These are phyloP conservation scores for Alcis repandata DNA, from an alignment of 2,888 invertebrate species.

Conservation along the genomic window DNA sequence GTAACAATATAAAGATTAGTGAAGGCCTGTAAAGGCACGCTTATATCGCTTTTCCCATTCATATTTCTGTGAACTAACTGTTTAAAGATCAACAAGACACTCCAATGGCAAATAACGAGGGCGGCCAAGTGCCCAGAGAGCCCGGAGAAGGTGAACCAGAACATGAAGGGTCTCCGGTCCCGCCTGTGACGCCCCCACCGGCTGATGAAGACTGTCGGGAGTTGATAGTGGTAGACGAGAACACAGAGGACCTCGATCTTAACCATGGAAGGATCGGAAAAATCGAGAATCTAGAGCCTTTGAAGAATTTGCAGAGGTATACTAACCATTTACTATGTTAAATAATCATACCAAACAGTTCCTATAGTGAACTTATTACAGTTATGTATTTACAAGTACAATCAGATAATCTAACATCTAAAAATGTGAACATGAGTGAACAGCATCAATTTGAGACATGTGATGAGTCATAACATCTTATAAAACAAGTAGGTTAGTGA, in stretches of 20 bases:
- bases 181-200: conserved; percentile 65
- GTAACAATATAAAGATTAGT: conserved; percentile 4
- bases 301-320: conserved; percentile 90
- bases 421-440: background rate
- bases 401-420: too few species aligned
- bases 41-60: background rate
- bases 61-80: conserved; percentile 10
- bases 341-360: too few species aligned
- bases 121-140: conserved; percentile 46
- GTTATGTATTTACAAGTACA: too few species aligned
- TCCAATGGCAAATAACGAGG: conserved; percentile 56
- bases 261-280: conserved; percentile 95
- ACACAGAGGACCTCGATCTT: conserved; percentile 92
- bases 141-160: conserved; percentile 40
- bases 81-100: conserved; percentile 61
- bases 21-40: background rate
- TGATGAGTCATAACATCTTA: conserved; percentile 19
- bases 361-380: too few species aligned
- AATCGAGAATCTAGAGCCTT: conserved; percentile 93
- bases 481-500: background rate
- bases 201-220: conserved; percentile 83
- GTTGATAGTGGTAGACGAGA: conserved; percentile 89
- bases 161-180: conserved; percentile 57
- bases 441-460: background rate
- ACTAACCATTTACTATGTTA: background rate